These are phyloP conservation scores for Sula dactylatra DNA, from an alignment of 2,113 vertebrate genomes.

Conservation along the genomic window DNA sequence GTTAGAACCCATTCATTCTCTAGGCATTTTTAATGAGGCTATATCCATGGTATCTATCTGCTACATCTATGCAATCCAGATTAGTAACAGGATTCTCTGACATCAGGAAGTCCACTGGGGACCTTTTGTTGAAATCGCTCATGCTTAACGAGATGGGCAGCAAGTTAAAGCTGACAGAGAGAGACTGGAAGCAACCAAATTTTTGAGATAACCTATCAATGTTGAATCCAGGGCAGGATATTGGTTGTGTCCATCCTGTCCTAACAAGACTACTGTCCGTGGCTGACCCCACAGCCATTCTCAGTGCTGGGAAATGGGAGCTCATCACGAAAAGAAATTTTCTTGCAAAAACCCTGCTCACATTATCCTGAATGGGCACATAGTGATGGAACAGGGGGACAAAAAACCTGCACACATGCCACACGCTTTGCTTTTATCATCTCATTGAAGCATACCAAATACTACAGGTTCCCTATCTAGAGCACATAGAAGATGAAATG, in stretches of 20 bases:
- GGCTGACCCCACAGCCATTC: background rate
- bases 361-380: background rate
- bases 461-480: background rate
- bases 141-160: background rate
- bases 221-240: background rate
- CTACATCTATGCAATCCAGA: background rate
- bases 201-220: background rate
- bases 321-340: background rate
- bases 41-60: background rate
- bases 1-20: background rate
- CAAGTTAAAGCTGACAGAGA: background rate
- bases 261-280: background rate
- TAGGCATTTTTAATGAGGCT: background rate
- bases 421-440: background rate
- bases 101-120: background rate
- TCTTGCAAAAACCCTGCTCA: background rate
- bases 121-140: background rate
- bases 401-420: background rate
- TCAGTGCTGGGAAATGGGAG: background rate
- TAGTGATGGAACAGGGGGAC: background rate
- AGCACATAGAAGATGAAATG: background rate
- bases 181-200: background rate
- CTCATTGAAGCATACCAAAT: background rate
- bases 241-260: background rate
- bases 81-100: background rate